phyloP scores from a whole-genome alignment of 2,113 vertebrate genomes.

The Pseudopipra pipra region DNA sequence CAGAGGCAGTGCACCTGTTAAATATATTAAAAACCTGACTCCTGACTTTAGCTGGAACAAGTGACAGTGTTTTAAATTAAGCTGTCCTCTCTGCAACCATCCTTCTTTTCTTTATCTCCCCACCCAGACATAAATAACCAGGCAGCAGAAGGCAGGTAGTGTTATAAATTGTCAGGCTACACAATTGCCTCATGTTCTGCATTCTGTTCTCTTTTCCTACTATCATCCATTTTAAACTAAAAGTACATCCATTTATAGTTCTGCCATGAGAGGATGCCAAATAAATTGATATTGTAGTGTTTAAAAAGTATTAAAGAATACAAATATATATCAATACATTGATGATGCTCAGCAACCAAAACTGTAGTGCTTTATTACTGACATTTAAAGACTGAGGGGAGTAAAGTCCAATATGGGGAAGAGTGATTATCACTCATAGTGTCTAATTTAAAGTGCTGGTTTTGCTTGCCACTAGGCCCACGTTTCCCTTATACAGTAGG shows the following conservation, averaged over 20 bases:
- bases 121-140: conserved; percentile 60
- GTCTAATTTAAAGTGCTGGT: background rate
- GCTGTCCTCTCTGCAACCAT: conserved; percentile 42
- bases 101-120: conserved; percentile 57
- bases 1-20: background rate
- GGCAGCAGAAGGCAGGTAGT: conserved; percentile 51
- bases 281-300: background rate
- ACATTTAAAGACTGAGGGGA: conserved; percentile 12
- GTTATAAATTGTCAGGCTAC: conserved; percentile 63
- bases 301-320: conserved; percentile 46
- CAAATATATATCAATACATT: background rate
- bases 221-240: conserved; percentile 64
- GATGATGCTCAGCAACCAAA: conserved; percentile 20
- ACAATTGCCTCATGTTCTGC: conserved; percentile 55
- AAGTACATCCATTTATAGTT: conserved; percentile 38
- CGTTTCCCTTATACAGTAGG: background rate
- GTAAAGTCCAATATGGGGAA: background rate
- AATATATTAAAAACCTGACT: conserved; percentile 48
- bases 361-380: background rate
- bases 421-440: background rate
- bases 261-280: background rate
- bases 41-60: conserved; percentile 11
- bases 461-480: background rate
- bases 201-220: conserved; percentile 39
- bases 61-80: conserved; percentile 65